These are phyloP conservation scores for Tor tambroides DNA, from an alignment of 2,113 vertebrate species.

Conservation along the genomic window DNA sequence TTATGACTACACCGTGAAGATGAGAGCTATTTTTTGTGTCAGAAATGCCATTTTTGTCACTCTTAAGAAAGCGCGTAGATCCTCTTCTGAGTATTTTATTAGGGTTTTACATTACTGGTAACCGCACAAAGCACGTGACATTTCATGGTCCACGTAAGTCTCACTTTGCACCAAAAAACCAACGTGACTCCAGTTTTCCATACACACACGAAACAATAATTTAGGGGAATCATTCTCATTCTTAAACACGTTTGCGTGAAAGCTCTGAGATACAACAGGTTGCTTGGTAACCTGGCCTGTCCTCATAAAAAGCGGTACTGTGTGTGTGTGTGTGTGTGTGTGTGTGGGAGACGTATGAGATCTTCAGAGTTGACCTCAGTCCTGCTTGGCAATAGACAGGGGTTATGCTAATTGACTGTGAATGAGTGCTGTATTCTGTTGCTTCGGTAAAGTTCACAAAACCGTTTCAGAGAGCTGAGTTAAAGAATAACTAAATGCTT, in stretches of 20 bases:
- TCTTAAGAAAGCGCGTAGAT: not conserved
- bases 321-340: not conserved
- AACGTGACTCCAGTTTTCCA: not conserved
- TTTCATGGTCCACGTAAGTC: not conserved
- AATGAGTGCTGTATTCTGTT: slow-evolving; percentile 12
- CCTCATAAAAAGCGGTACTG: slow-evolving; percentile 15
- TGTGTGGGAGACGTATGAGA: not conserved
- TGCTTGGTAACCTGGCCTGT: slow-evolving; percentile 49
- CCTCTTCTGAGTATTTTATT: not conserved
- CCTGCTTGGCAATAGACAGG: not conserved
- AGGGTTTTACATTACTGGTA: not conserved
- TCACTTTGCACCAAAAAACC: not conserved
- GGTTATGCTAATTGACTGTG: not conserved
- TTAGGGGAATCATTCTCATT: not conserved
- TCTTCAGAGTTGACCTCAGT: not conserved
- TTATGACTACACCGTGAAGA: slow-evolving; percentile 27
- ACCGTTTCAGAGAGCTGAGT: not conserved
- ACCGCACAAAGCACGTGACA: not conserved
- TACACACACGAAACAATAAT: too few relatives aligned
- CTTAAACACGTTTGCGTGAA: slow-evolving; percentile 4
- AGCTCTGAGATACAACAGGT: slow-evolving; percentile 42
- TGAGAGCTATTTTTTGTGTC: not conserved
- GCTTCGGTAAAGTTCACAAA: slow-evolving; percentile 2
- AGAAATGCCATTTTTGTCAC: not conserved
- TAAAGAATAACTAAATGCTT: slow-evolving; percentile 11